Evolutionary conservation across 2,888 invertebrate genomes (phyloP).

Genomic region (Biston betularia): DNA sequence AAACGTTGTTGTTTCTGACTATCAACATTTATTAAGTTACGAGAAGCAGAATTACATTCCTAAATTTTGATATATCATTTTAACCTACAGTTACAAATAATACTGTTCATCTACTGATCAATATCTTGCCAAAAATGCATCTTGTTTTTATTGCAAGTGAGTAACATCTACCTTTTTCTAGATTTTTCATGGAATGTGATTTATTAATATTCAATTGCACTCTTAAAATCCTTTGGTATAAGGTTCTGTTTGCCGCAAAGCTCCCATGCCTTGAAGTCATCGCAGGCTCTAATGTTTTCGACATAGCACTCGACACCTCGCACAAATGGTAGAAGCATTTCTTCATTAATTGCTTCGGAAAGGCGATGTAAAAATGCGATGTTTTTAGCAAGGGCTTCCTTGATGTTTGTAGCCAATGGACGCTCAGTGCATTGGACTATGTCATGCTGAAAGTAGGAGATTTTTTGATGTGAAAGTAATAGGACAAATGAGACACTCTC

Average conservation of each 20-base stretch:
- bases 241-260: constrained; percentile 75
- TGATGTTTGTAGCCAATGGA: constrained; percentile 71
- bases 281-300: constrained; percentile 74
- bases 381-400: constrained; percentile 77
- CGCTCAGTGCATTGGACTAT: constrained; percentile 78
- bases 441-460: constrained; percentile 69
- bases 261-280: constrained; percentile 82
- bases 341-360: constrained; percentile 77
- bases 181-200: constrained; percentile 65
- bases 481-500: too few species aligned
- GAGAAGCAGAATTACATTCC: constrained; percentile 29
- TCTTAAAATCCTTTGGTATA: constrained; percentile 79
- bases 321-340: constrained; percentile 77
- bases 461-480: too few species aligned
- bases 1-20: neutral
- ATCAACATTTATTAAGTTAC: neutral
- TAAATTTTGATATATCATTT: constrained; percentile 12
- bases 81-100: constrained; percentile 24
- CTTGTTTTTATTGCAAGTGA: constrained; percentile 12
- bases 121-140: constrained; percentile 15
- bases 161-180: constrained; percentile 29
- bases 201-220: constrained; percentile 77
- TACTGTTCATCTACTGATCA: constrained; percentile 27
- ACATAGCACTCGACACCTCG: constrained; percentile 79
- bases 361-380: constrained; percentile 76